These are phyloP conservation scores for Tenebrosternarchus preto DNA, from an alignment of 2,113 vertebrate genomes.

Conservation along the genomic window DNA sequence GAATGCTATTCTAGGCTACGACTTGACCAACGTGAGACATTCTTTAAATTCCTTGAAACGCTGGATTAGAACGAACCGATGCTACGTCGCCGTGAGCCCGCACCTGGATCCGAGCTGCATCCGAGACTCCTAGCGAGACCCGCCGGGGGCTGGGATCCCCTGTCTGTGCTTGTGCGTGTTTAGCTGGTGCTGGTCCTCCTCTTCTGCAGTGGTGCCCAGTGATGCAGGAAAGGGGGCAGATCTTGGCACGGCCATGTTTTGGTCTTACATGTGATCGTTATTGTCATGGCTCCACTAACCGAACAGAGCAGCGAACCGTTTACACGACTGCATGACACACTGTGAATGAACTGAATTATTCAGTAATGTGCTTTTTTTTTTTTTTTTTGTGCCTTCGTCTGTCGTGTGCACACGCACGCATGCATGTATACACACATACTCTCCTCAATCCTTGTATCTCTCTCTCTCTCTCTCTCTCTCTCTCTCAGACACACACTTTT, in stretches of 20 bases:
- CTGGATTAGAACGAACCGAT: too few relatives aligned
- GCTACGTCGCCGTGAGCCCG: too few relatives aligned
- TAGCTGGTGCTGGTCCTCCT: too few relatives aligned
- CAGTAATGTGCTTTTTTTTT: not conserved
- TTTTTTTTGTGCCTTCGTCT: not conserved
- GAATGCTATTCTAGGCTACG: too few relatives aligned
- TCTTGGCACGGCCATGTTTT: constrained; percentile 23
- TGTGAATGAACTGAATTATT: constrained; percentile 43
- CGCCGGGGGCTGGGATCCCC: not conserved
- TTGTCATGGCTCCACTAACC: constrained; percentile 1
- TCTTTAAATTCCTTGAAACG: too few relatives aligned
- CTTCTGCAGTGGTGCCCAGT: not conserved
- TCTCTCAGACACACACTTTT: not conserved
- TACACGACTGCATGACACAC: constrained; percentile 28
- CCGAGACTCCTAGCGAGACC: too few relatives aligned
- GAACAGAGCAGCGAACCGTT: constrained; percentile 19
- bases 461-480: not conserved
- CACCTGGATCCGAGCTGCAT: too few relatives aligned
- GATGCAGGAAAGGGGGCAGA: not conserved
- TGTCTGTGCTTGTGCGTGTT: not conserved
- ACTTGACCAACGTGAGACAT: too few relatives aligned
- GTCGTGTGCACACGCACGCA: not conserved
- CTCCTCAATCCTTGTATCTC: not conserved
- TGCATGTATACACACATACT: not conserved
- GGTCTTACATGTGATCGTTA: constrained; percentile 26